Evolutionary conservation across 2,888 invertebrate genomes (phyloP).

Genomic region (Rapana venosa): DNA sequence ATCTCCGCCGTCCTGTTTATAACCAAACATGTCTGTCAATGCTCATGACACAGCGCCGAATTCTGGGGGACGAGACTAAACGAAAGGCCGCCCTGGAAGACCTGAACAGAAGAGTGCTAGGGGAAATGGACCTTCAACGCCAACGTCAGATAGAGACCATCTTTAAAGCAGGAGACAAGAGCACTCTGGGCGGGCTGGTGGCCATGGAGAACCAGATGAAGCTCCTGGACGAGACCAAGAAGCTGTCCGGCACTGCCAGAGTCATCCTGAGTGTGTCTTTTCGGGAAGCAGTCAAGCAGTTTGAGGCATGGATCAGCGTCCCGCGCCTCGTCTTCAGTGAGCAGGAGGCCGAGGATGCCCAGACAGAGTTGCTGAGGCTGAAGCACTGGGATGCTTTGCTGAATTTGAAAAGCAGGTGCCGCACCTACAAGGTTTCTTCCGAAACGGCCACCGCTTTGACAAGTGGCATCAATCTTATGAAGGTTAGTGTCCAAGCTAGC

Average conservation of each 20-base stretch:
- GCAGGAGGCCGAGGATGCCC: slow-evolving; percentile 58
- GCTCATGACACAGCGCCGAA: not conserved
- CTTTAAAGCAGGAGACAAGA: slow-evolving; percentile 5
- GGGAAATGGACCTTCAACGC: not conserved
- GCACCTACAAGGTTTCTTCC: too few species aligned
- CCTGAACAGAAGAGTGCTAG: not conserved
- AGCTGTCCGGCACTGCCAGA: slow-evolving; percentile 9
- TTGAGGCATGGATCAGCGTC: slow-evolving; percentile 43
- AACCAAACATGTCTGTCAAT: too few species aligned
- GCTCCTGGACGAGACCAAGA: slow-evolving; percentile 42
- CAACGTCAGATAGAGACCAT: slow-evolving; percentile 13
- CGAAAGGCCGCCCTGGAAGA: not conserved
- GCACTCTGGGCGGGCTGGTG: slow-evolving; percentile 35
- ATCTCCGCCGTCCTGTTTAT: too few species aligned
- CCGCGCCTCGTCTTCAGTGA: slow-evolving; percentile 36
- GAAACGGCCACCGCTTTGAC: too few species aligned
- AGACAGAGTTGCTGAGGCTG: slow-evolving; percentile 55
- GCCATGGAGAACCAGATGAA: slow-evolving; percentile 46
- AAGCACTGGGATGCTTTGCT: slow-evolving; percentile 41
- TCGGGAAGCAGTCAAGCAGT: slow-evolving; percentile 25
- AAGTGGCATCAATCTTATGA: too few species aligned
- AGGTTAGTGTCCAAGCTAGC: too few species aligned
- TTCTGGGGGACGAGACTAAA: not conserved
- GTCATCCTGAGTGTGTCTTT: not conserved
- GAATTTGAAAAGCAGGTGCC: not conserved